These are phyloP conservation scores for Tapera naevia DNA, from an alignment of 2,797 vertebrate genomes.

Conservation along the genomic window DNA sequence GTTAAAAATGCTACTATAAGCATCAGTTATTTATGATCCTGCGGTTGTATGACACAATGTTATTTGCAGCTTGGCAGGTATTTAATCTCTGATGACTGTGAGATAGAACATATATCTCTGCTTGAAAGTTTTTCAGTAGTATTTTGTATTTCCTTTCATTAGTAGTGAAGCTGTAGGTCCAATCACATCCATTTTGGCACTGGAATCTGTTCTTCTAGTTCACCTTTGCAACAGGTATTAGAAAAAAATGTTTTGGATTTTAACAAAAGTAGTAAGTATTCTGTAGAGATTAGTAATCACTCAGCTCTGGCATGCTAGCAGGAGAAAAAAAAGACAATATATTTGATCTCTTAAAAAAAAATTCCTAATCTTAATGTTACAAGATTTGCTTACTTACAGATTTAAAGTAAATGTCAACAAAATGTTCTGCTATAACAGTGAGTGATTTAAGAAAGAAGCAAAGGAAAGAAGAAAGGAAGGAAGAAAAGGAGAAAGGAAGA, in stretches of 20 bases:
- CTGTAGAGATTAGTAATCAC: not conserved
- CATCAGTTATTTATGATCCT: not conserved
- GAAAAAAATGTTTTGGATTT: not conserved
- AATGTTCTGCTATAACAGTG: not conserved
- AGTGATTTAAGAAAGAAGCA: not conserved
- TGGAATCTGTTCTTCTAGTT: not conserved
- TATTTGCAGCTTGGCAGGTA: not conserved
- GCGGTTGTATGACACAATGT: not conserved
- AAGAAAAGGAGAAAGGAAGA: no score
- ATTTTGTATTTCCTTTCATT: conserved; percentile 4
- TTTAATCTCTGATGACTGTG: not conserved
- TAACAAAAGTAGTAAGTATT: not conserved
- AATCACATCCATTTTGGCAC: not conserved
- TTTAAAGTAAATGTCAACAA: not conserved
- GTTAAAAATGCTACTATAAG: not conserved
- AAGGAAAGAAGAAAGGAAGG: no score
- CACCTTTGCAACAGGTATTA: not conserved
- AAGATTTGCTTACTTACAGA: not conserved
- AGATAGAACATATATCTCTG: not conserved
- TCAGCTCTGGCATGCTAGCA: not conserved
- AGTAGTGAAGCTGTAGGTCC: not conserved
- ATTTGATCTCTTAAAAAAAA: conserved; percentile 12
- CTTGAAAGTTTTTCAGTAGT: not conserved
- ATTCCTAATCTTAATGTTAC: not conserved
- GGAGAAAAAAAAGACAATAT: not conserved